phyloP scores from a whole-genome alignment of 2,113 vertebrate genomes.

The Empidonax alnorum region DNA sequence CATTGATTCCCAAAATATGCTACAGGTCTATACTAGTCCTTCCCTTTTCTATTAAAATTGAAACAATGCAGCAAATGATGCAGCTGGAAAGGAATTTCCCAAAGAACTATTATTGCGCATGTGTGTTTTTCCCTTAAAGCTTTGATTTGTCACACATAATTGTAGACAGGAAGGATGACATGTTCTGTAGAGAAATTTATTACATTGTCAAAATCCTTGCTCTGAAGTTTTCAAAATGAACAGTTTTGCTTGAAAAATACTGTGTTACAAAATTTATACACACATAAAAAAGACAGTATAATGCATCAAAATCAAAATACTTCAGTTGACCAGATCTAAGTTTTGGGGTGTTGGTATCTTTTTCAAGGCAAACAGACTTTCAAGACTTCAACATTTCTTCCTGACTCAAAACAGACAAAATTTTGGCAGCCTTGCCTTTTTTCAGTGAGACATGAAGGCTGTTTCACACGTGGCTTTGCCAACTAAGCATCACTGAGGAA shows the following conservation, averaged over 20 bases:
- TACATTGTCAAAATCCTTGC: slow-evolving; percentile 25
- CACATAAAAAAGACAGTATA: background rate
- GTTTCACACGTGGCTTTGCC: slow-evolving; percentile 21
- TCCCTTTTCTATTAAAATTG: background rate
- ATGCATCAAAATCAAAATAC: slow-evolving; percentile 38
- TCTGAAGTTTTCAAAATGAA: slow-evolving; percentile 42
- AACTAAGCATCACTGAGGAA: slow-evolving; percentile 28
- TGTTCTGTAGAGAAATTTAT: background rate
- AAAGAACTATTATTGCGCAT: background rate
- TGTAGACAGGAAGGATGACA: background rate
- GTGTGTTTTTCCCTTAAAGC: background rate
- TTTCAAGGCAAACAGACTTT: slow-evolving; percentile 47
- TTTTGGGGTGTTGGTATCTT: slow-evolving; percentile 34
- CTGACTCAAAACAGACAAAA: slow-evolving; percentile 51
- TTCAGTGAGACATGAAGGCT: background rate
- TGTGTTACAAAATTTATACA: slow-evolving; percentile 9
- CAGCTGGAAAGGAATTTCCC: background rate
- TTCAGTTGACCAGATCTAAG: slow-evolving; percentile 43
- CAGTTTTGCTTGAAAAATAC: slow-evolving; percentile 16
- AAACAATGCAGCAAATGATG: background rate
- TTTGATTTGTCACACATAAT: background rate
- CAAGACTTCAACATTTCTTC: slow-evolving; percentile 32
- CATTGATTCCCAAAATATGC: background rate
- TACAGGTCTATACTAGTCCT: background rate
- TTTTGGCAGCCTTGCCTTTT: slow-evolving; percentile 37